These are phyloP conservation scores for Xylota segnis DNA, from an alignment of 2,888 invertebrate genomes.

Conservation along the genomic window DNA sequence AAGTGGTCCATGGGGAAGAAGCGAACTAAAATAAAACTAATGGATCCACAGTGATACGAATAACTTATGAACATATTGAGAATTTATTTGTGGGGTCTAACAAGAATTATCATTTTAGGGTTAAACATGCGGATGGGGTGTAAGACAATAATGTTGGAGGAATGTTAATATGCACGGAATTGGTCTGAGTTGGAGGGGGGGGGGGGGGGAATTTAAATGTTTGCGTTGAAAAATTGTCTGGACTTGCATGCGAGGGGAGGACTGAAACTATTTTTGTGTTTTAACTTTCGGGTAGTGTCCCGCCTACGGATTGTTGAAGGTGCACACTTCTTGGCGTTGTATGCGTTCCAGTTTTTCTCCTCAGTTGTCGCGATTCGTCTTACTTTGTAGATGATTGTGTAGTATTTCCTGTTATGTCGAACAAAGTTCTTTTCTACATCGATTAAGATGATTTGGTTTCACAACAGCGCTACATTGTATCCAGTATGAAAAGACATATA, in stretches of 20 bases:
- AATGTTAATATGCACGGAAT: conserved; percentile 17
- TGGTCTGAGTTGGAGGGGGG: background rate
- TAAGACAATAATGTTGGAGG: background rate
- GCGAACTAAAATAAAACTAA: conserved; percentile 6
- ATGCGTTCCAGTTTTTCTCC: background rate
- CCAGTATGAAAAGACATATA: too few relatives aligned
- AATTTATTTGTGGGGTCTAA: conserved; percentile 9
- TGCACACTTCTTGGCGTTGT: background rate
- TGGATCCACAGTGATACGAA: conserved; percentile 4
- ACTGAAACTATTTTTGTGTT: background rate
- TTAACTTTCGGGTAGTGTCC: background rate
- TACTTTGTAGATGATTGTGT: background rate
- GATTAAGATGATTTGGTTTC: too few relatives aligned
- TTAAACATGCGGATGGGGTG: background rate
- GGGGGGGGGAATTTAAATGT: background rate
- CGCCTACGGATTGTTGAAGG: background rate
- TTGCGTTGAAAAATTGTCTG: conserved; percentile 7
- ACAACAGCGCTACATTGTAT: too few relatives aligned
- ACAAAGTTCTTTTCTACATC: too few relatives aligned
- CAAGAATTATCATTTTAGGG: conserved; percentile 15
- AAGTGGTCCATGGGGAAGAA: background rate
- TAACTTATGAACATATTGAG: conserved; percentile 6
- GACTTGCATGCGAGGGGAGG: background rate
- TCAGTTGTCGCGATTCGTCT: background rate
- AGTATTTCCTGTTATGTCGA: background rate